Conservation (phyloP, 2,113 vertebrate genomes). For the Vulpes vulpes region DNA sequence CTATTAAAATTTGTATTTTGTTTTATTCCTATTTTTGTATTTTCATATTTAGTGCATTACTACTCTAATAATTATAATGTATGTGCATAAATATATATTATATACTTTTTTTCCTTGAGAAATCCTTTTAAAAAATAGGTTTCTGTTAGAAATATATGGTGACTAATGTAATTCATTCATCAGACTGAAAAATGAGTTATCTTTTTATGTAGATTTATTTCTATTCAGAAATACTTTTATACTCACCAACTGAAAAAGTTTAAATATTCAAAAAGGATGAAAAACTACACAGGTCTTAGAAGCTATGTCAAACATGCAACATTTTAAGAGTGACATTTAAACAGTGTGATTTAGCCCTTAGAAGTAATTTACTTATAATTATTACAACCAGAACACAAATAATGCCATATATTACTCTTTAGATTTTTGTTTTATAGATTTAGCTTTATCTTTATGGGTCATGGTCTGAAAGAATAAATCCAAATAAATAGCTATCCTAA, state of each 20-base stretch:
- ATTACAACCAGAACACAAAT: slow-evolving; percentile 62
- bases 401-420: slow-evolving; percentile 75
- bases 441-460: neutral
- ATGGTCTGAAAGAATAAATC: neutral
- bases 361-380: slow-evolving; percentile 24
- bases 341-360: neutral
- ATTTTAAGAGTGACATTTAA: slow-evolving; percentile 43
- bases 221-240: slow-evolving; percentile 62
- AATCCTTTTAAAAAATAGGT: neutral
- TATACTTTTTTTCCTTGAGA: neutral
- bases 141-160: neutral
- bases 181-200: neutral
- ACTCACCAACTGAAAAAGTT: slow-evolving; percentile 63
- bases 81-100: neutral
- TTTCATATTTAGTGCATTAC: neutral
- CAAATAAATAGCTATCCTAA: neutral
- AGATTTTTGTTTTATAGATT: slow-evolving; percentile 56
- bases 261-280: slow-evolving; percentile 36
- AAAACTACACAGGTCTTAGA: slow-evolving; percentile 17
- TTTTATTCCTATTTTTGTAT: neutral
- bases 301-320: neutral
- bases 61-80: neutral
- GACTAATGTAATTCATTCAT: neutral
- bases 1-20: neutral
- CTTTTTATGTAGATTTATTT: neutral